Percentiles rank a stretch among this genome's conserved stretches.
Conservation (phyloP, 2,797 vertebrate species). For the Sebastes oblongus region DNA sequence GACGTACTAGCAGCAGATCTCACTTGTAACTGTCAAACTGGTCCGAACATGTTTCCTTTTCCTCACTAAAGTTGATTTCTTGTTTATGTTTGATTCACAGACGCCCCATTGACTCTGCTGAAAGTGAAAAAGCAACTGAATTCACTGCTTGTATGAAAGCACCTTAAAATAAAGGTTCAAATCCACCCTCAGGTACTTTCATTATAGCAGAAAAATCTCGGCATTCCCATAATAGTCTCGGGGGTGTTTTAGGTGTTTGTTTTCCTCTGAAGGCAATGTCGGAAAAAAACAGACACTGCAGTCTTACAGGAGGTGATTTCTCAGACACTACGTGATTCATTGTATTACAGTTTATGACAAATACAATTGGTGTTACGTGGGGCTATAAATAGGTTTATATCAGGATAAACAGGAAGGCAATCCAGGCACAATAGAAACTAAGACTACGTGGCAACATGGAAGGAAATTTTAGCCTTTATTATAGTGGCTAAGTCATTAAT, state of each 20-base stretch:
- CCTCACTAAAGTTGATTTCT: neutral
- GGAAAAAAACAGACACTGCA: neutral
- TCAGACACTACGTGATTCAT: neutral
- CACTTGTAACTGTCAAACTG: neutral
- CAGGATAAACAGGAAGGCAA: too few relatives aligned
- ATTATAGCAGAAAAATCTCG: neutral
- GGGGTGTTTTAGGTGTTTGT: neutral
- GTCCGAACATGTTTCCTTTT: neutral
- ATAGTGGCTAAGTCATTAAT: too few relatives aligned
- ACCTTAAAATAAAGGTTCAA: neutral
- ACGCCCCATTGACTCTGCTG: neutral
- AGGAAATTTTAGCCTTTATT: too few relatives aligned
- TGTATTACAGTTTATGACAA: neutral
- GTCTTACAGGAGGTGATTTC: neutral
- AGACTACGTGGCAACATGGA: too few relatives aligned
- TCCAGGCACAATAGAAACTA: too few relatives aligned
- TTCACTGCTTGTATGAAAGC: neutral
- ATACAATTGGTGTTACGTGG: neutral
- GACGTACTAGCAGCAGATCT: neutral
- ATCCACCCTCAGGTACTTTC: neutral
- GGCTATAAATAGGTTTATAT: neutral
- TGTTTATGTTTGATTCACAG: neutral
- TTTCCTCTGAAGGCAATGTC: neutral
- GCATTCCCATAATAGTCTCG: neutral
- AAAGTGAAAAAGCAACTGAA: neutral